A percentile compares a stretch with the other conserved stretches of the same genome.
phyloP scores from a whole-genome alignment of 37 sponge, comb jelly and placozoan species.

The Oscarella lobularis region DNA sequence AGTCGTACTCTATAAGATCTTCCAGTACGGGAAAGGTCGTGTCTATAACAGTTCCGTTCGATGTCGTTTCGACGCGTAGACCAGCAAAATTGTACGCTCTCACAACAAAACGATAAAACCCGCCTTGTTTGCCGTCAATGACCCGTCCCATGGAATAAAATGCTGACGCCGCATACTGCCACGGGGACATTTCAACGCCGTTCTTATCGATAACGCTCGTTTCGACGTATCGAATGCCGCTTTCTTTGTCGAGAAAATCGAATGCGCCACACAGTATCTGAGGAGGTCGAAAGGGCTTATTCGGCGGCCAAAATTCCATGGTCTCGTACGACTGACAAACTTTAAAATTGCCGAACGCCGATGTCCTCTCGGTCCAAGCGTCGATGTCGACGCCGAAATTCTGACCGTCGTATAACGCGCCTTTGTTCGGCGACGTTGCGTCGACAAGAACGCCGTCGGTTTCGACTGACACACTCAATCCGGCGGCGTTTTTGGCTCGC shows the following conservation, averaged over 20 bases:
- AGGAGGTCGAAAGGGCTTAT: too few relatives aligned
- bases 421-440: neutral
- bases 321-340: neutral
- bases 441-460: conserved; percentile 4
- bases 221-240: neutral
- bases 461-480: neutral
- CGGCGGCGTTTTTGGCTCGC: neutral
- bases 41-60: conserved; percentile 63
- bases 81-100: neutral
- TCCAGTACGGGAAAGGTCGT: conserved; percentile 37
- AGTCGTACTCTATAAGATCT: conserved; percentile 12
- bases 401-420: neutral
- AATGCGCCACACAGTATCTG: neutral
- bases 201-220: neutral
- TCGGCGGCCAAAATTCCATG: neutral
- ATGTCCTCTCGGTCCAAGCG: neutral
- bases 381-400: neutral
- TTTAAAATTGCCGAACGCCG: neutral
- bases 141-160: neutral
- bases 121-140: neutral
- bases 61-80: neutral
- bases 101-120: neutral
- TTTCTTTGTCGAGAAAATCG: neutral
- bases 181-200: neutral
- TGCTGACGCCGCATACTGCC: neutral